A percentile compares a stretch with the other conserved stretches of the same genome.
These are phyloP conservation scores for Epinotia brunnichana DNA, from an alignment of 2,888 invertebrate species.

Conservation along the genomic window DNA sequence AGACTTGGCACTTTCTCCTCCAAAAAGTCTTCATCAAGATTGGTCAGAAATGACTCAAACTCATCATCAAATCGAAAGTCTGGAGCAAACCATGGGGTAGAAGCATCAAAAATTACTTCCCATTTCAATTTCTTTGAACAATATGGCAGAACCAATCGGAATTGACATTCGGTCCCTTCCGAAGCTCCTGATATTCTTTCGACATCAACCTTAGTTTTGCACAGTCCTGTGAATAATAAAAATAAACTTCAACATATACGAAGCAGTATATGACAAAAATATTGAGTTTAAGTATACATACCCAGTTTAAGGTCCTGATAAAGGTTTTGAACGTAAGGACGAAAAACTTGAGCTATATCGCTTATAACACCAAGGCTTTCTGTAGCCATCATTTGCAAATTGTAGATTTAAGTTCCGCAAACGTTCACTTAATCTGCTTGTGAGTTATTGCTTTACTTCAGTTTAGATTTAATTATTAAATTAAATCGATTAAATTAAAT, in stretches of 20 bases:
- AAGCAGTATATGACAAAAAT: not conserved
- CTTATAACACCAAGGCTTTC: constrained; percentile 64
- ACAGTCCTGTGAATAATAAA: constrained; percentile 65
- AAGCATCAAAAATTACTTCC: constrained; percentile 87
- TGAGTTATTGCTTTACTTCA: too few relatives aligned
- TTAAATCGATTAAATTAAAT: too few relatives aligned
- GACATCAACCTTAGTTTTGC: constrained; percentile 76
- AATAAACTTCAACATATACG: not conserved
- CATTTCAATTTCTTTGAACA: constrained; percentile 87
- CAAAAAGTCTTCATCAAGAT: constrained; percentile 82
- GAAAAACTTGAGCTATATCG: constrained; percentile 73
- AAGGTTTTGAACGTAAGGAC: constrained; percentile 74
- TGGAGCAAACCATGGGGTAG: constrained; percentile 86
- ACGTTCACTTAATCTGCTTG: too few relatives aligned
- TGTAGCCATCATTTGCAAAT: constrained; percentile 55
- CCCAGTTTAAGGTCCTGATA: constrained; percentile 77
- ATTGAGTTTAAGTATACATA: constrained; percentile 48
- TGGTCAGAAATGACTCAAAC: constrained; percentile 84
- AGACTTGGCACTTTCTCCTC: constrained; percentile 83
- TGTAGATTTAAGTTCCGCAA: not conserved
- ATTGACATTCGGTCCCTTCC: constrained; percentile 79
- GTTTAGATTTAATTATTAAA: too few relatives aligned
- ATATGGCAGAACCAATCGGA: constrained; percentile 87
- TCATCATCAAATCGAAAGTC: constrained; percentile 90
- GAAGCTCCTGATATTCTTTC: constrained; percentile 68